These are phyloP conservation scores for Perithous albicinctus DNA, from an alignment of 2,888 invertebrate genomes.

Conservation along the genomic window DNA sequence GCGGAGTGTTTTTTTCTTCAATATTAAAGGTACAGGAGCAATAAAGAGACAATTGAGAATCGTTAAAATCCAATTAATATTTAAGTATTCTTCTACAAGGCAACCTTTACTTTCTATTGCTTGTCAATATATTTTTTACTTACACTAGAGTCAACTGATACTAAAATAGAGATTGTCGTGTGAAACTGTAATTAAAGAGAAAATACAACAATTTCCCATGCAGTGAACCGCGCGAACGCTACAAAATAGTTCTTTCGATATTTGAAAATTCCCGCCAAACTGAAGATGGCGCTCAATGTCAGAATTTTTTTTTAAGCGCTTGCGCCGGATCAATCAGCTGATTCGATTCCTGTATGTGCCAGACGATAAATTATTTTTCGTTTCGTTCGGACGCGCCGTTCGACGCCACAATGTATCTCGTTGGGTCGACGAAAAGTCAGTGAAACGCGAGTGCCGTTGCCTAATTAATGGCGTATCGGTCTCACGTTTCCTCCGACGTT, in stretches of 20 bases:
- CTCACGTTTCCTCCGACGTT: not conserved
- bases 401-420: slow-evolving; percentile 44
- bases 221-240: not conserved
- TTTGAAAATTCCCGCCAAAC: not conserved
- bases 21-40: too few relatives aligned
- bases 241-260: not conserved
- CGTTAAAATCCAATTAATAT: too few relatives aligned
- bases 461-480: slow-evolving; percentile 24
- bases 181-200: too few relatives aligned
- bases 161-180: too few relatives aligned
- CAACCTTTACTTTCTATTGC: too few relatives aligned
- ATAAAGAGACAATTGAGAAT: too few relatives aligned
- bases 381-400: slow-evolving; percentile 14
- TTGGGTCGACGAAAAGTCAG: slow-evolving; percentile 31
- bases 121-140: too few relatives aligned
- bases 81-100: too few relatives aligned
- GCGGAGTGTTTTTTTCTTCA: too few relatives aligned
- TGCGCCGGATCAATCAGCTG: slow-evolving; percentile 48
- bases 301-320: slow-evolving; percentile 27
- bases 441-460: slow-evolving; percentile 14
- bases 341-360: not conserved
- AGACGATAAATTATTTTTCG: slow-evolving; percentile 31
- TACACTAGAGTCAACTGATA: too few relatives aligned
- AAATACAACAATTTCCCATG: too few relatives aligned
- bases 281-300: slow-evolving; percentile 9